A percentile compares a stretch with the other conserved stretches of the same genome.
phyloP scores from a whole-genome alignment of 2,888 invertebrate genomes.

The Keiferia lycopersicella region DNA sequence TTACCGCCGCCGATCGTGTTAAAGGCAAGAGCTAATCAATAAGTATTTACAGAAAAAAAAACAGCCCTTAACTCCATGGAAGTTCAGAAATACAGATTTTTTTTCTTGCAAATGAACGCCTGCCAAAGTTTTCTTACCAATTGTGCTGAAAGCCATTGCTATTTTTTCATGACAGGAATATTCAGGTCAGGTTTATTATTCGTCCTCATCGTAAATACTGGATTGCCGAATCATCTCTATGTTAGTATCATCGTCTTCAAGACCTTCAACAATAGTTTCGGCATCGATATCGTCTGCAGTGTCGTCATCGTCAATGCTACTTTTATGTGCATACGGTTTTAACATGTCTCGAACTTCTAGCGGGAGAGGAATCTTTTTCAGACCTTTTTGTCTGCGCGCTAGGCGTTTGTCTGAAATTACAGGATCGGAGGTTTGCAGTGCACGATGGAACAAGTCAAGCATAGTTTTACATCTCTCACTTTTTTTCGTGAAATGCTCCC shows the following conservation, averaged over 20 bases:
- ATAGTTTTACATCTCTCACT: neutral
- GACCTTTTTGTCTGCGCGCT: neutral
- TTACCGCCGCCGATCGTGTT: too few relatives aligned
- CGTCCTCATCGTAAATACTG: neutral
- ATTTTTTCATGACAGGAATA: neutral
- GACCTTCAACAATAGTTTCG: neutral
- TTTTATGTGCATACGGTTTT: neutral
- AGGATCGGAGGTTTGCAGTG: neutral
- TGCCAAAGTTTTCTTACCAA: neutral
- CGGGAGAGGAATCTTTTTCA: neutral
- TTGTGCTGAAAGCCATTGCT: too few relatives aligned
- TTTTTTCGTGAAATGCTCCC: neutral
- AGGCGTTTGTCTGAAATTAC: neutral
- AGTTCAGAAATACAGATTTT: too few relatives aligned
- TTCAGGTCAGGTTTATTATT: neutral
- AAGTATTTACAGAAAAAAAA: too few relatives aligned
- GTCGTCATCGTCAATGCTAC: neutral
- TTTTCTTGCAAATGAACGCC: too few relatives aligned
- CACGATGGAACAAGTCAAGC: neutral
- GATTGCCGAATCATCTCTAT: slow-evolving; percentile 1
- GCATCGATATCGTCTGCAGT: neutral
- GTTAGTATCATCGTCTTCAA: neutral
- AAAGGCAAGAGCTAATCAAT: too few relatives aligned
- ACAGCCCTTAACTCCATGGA: too few relatives aligned
- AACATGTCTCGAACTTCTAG: neutral